A percentile compares a stretch with the other conserved stretches of the same genome.
Conservation (phyloP, 2,113 vertebrate species). For the Notothenia rossii region DNA sequence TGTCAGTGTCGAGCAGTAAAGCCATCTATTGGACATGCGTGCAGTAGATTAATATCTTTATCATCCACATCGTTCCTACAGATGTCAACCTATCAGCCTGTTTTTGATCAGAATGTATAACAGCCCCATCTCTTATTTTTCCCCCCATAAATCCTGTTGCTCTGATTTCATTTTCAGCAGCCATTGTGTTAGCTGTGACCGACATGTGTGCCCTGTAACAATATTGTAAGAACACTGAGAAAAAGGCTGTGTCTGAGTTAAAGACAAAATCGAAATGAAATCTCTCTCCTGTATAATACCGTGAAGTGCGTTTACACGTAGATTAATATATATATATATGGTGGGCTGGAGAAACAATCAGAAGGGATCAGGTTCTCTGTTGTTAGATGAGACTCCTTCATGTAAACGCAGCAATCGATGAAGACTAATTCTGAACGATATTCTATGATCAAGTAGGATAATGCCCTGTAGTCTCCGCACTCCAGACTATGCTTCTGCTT, state of each 20-base stretch:
- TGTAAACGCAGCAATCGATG: slow-evolving; percentile 20
- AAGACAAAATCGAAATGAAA: background rate
- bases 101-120: slow-evolving; percentile 38
- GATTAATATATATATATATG: slow-evolving; percentile 37
- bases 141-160: slow-evolving; percentile 56
- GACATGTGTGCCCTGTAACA: slow-evolving; percentile 12
- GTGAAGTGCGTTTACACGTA: slow-evolving; percentile 4
- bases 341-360: slow-evolving; percentile 37
- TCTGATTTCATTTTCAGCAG: slow-evolving; percentile 46
- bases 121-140: slow-evolving; percentile 14
- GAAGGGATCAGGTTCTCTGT: slow-evolving; percentile 45
- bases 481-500: slow-evolving; percentile 62
- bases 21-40: slow-evolving; percentile 27
- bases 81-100: background rate
- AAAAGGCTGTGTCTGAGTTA: slow-evolving; percentile 9
- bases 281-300: slow-evolving; percentile 20
- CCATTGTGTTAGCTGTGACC: slow-evolving; percentile 24
- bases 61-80: background rate
- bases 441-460: slow-evolving; percentile 57
- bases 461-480: slow-evolving; percentile 47
- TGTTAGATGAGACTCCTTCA: slow-evolving; percentile 26
- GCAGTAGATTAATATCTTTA: slow-evolving; percentile 58
- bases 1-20: slow-evolving; percentile 14
- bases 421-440: slow-evolving; percentile 49
- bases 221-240: slow-evolving; percentile 31